Base-by-base conservation (phyloP, 2,888 invertebrate genomes). In the Boloria euphrosyne region DNA sequence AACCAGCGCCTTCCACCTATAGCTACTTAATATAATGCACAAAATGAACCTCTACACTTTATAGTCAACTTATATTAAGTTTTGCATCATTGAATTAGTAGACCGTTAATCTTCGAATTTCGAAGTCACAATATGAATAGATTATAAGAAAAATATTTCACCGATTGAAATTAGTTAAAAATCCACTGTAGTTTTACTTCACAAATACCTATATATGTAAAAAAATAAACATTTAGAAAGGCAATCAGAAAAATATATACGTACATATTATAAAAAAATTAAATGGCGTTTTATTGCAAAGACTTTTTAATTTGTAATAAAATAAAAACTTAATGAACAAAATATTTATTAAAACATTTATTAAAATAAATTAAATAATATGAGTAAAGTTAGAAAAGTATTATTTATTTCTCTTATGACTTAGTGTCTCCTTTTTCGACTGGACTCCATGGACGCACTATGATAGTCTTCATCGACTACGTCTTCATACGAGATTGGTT, bases 1-100 rank as follows among this genome's bases (percentile, higher is more conserved):
- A 83, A 81, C 71, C 88, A 90, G 67, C 88, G 90, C 3, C 80
- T 93, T 31, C 81, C 90, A n/a, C 90, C 92, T 13, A 88, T 92
- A 58, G 82, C 86, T 46, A 89, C 90, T 0, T 85, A 87, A 78
- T 74, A 38, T 57, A 58, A 49, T 49, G 16, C n/a, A 49, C 16
- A n/a, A 49, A 49, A 51, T 51, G 51, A 17, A 6, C 13, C 18
- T 43, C 31, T 50, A 18, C 22, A 61, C 44, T 16, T 44, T 46
- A 46, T 53, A 62, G 53, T 31, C 17, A 17, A 62, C 22, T 17
- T 46, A 62, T 47, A 62, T 31, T 27, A 46, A 61, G 38, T 47
- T 38, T 46, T 31, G 16, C 38, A 54, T 18, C 17, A 13, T 17
- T 54, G 38, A 17, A 13, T 17, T 16, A 10, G 10, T 18, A 18